Evolutionary conservation across 2,888 invertebrate genomes (phyloP).

Genomic region (Camptogramma bilineatum): DNA sequence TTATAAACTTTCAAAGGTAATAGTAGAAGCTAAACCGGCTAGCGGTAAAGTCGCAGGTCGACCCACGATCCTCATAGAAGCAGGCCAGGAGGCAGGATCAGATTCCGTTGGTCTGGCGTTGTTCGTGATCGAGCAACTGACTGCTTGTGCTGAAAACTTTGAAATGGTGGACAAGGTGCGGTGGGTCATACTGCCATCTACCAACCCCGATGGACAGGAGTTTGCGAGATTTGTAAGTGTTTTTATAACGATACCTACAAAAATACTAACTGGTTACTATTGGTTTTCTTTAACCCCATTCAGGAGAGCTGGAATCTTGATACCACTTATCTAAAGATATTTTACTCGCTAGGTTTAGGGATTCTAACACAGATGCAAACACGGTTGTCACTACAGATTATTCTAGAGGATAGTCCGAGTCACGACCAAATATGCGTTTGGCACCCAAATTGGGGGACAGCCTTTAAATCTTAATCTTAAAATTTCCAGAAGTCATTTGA

Average conservation of each 20-base stretch:
- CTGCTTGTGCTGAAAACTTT: conserved; percentile 66
- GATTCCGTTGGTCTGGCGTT: conserved; percentile 65
- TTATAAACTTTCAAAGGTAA: conserved; percentile 14
- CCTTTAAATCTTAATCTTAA: neutral
- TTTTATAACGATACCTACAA: neutral
- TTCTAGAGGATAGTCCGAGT: no score
- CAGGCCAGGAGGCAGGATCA: conserved; percentile 68
- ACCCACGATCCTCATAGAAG: conserved; percentile 70
- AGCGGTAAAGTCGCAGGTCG: conserved; percentile 4
- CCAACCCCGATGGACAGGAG: conserved; percentile 76
- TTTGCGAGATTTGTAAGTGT: conserved; percentile 64
- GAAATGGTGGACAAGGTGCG: conserved; percentile 59
- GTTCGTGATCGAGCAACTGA: conserved; percentile 67
- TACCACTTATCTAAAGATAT: no score
- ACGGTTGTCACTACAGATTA: no score
- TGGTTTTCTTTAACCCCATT: neutral
- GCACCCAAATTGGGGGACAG: no score
- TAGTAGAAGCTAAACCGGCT: conserved; percentile 18
- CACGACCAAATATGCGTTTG: no score
- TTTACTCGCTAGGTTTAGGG: no score
- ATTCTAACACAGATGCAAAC: no score
- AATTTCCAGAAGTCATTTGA: conserved; percentile 6
- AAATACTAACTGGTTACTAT: neutral
- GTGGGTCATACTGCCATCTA: conserved; percentile 72
- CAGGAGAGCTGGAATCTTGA: no score